A percentile compares a stretch with the other conserved stretches of the same genome.
These are phyloP conservation scores for Proctacanthus coquilletti DNA, from an alignment of 1,140 invertebrate species.

Conservation along the genomic window DNA sequence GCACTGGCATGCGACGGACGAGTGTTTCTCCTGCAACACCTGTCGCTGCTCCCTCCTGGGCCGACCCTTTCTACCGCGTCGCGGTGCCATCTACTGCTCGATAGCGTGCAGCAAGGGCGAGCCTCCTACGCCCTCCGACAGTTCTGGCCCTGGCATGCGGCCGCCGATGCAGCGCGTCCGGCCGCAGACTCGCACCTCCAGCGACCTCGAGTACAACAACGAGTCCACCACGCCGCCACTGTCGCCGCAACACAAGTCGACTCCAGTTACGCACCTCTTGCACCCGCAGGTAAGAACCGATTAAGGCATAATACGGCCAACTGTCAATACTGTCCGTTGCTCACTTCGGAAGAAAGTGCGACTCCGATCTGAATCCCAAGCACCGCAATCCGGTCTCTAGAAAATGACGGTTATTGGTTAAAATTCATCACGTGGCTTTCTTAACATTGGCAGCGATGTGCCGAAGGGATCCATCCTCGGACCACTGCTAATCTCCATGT, in stretches of 20 bases:
- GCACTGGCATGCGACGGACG: constrained; percentile 94
- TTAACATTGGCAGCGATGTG: too few relatives aligned
- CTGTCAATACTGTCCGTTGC: not conserved
- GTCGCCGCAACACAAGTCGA: constrained; percentile 26
- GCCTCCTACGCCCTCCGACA: constrained; percentile 63
- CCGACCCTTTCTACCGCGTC: constrained; percentile 79
- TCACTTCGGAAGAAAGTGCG: too few relatives aligned
- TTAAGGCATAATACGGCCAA: not conserved
- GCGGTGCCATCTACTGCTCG: constrained; percentile 90
- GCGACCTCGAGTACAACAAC: constrained; percentile 16
- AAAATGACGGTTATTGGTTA: too few relatives aligned
- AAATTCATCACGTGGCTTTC: too few relatives aligned
- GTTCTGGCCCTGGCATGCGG: constrained; percentile 41
- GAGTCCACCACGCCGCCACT: constrained; percentile 25
- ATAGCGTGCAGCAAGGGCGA: constrained; percentile 82
- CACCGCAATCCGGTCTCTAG: too few relatives aligned
- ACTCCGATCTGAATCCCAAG: too few relatives aligned
- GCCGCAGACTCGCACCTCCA: constrained; percentile 19
- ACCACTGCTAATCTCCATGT: too few relatives aligned
- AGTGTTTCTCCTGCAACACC: constrained; percentile 90
- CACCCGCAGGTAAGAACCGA: too few relatives aligned
- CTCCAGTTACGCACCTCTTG: constrained; percentile 1
- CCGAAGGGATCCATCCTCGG: too few relatives aligned
- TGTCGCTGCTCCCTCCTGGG: constrained; percentile 84
- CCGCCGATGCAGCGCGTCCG: constrained; percentile 37